These are phyloP conservation scores for Mus caroli DNA, from an alignment of 2,797 vertebrate genomes.

Conservation along the genomic window DNA sequence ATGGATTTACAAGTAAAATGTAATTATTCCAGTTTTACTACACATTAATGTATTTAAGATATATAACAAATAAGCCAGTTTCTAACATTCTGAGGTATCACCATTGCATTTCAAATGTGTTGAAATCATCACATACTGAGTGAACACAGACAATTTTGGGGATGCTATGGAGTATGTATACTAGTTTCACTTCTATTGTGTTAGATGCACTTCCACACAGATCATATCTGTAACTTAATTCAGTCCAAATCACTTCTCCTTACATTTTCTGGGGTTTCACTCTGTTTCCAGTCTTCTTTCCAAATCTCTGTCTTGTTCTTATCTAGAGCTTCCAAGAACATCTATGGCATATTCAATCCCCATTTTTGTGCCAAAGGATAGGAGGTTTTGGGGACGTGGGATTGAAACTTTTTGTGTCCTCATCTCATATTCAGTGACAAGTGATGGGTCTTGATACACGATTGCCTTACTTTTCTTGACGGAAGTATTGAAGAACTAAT, in stretches of 20 bases:
- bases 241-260: neutral
- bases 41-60: neutral
- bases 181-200: neutral
- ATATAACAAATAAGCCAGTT: neutral
- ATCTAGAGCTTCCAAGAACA: neutral
- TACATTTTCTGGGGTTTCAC: neutral
- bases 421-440: neutral
- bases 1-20: neutral
- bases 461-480: neutral
- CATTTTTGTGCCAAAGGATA: neutral
- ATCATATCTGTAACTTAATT: neutral
- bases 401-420: neutral
- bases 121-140: neutral
- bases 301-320: neutral
- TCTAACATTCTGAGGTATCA: neutral
- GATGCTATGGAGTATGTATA: neutral
- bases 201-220: neutral
- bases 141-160: neutral
- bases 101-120: neutral
- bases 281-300: neutral
- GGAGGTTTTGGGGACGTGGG: neutral
- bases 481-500: neutral
- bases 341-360: neutral
- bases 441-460: neutral
- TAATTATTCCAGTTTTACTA: neutral